Conservation (phyloP, 2,888 invertebrate genomes). For the Siphonodentalium dalli region DNA sequence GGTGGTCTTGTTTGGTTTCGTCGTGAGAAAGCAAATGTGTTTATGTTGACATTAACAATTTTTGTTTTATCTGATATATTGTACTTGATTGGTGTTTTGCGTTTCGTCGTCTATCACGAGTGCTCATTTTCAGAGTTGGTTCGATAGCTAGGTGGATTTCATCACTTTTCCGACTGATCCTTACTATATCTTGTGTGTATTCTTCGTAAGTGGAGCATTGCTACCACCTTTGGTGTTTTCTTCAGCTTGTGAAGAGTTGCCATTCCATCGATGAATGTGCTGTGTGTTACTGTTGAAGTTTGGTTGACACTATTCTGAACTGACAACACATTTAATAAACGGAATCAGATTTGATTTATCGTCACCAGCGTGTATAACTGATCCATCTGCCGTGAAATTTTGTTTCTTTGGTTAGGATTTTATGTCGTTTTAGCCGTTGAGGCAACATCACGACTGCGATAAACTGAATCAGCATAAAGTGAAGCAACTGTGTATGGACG, state of each 20-base stretch:
- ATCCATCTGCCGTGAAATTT: background rate
- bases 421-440: too few relatives aligned
- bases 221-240: slow-evolving; percentile 1
- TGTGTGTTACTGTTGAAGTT: background rate
- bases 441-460: too few relatives aligned
- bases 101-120: background rate
- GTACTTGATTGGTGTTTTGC: background rate
- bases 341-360: slow-evolving; percentile 5
- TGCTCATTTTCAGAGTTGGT: slow-evolving; percentile 4
- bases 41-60: background rate
- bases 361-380: background rate
- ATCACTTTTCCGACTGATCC: background rate
- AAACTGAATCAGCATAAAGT: too few relatives aligned
- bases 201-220: background rate
- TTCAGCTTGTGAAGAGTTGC: slow-evolving; percentile 2
- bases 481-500: too few relatives aligned
- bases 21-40: slow-evolving; percentile 7
- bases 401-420: too few relatives aligned
- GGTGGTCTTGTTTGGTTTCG: slow-evolving; percentile 6
- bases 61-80: slow-evolving; percentile 2
- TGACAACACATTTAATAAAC: background rate
- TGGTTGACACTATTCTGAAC: background rate
- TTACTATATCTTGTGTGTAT: background rate
- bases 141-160: slow-evolving; percentile 12
- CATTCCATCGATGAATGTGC: slow-evolving; percentile 7